A percentile compares a stretch with the other conserved stretches of the same genome.
These are phyloP conservation scores for Pocillopora grandis DNA, from an alignment of 92 coral and sea anemone genomes.

Conservation along the genomic window DNA sequence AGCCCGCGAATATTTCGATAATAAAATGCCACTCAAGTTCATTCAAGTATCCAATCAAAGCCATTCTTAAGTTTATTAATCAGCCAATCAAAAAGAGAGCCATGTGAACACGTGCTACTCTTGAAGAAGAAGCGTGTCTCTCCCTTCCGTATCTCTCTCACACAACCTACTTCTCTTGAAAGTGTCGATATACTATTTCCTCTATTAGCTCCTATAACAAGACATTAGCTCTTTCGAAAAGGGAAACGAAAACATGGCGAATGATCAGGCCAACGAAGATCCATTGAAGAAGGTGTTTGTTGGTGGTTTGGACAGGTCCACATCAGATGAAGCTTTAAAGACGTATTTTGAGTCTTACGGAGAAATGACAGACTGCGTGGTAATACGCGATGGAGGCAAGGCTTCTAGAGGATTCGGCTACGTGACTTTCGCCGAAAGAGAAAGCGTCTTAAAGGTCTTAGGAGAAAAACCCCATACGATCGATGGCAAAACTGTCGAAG, in stretches of 20 bases:
- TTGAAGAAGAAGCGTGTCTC: not conserved
- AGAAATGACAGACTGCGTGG: slow-evolving; percentile 74
- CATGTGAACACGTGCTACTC: slow-evolving; percentile 25
- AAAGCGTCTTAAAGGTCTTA: slow-evolving; percentile 56
- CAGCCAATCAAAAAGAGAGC: slow-evolving; percentile 22
- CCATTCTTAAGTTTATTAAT: not conserved
- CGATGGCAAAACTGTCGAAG: slow-evolving; percentile 87
- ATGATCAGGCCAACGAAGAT: slow-evolving; percentile 29
- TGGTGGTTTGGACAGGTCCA: slow-evolving; percentile 85
- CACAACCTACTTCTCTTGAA: not conserved
- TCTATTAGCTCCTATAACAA: no score
- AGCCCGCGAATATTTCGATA: slow-evolving; percentile 32
- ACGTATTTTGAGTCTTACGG: slow-evolving; percentile 77
- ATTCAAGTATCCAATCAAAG: slow-evolving; percentile 33
- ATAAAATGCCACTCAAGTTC: not conserved
- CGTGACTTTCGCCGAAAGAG: slow-evolving; percentile 71
- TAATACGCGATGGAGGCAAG: slow-evolving; percentile 61
- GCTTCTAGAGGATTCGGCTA: slow-evolving; percentile 95
- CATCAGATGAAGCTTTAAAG: slow-evolving; percentile 69
- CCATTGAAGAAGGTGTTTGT: slow-evolving; percentile 85
- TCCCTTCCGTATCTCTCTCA: slow-evolving; percentile 23
- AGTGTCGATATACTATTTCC: no score
- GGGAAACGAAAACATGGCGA: slow-evolving; percentile 9
- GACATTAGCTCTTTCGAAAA: not conserved
- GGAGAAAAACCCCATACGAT: slow-evolving; percentile 66